phyloP scores from a whole-genome alignment of 2,113 vertebrate genomes.

The Dromaius novaehollandiae region DNA sequence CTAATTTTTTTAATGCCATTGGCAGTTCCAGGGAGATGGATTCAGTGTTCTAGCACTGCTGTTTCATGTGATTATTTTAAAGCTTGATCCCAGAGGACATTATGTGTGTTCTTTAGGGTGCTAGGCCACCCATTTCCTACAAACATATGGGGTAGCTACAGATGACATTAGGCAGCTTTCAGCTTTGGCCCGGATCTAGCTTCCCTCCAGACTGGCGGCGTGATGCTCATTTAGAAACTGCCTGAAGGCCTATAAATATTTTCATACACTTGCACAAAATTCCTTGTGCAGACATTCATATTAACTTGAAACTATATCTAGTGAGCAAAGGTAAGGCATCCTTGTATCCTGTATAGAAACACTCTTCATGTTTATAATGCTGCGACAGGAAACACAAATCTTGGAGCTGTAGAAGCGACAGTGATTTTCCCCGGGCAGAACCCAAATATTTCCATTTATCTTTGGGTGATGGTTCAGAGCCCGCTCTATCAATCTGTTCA shows the following conservation, averaged over 20 bases:
- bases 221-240: neutral
- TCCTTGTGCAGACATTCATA: neutral
- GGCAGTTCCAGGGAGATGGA: neutral
- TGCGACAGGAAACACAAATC: neutral
- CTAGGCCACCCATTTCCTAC: neutral
- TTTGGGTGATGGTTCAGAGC: neutral
- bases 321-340: neutral
- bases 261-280: neutral
- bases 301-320: neutral
- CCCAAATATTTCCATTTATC: neutral
- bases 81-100: neutral
- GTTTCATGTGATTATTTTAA: neutral
- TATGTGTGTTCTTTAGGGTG: neutral
- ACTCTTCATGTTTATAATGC: neutral
- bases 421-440: neutral
- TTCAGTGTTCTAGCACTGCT: neutral
- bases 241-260: neutral
- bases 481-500: accelerated
- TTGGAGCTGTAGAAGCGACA: neutral
- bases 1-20: neutral
- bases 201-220: neutral
- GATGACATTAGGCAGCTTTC: neutral
- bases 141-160: neutral
- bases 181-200: neutral
- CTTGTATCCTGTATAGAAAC: neutral